Evolutionary conservation across 2,888 invertebrate genomes (phyloP).

Genomic region (Plebejus melissa): DNA sequence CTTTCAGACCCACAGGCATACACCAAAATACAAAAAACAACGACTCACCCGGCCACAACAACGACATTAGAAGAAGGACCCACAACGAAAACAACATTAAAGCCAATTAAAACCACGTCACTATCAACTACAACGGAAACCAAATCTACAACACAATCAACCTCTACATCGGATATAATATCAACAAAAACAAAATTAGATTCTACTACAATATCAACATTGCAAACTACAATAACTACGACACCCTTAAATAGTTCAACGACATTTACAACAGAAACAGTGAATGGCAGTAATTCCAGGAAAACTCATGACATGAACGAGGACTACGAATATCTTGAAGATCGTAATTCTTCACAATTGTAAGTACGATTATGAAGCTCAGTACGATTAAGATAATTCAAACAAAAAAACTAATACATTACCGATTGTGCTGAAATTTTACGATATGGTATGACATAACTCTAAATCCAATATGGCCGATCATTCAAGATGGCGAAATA

Average conservation of each 20-base stretch:
- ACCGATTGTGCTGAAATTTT: no score
- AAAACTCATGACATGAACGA: background rate
- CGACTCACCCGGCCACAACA: background rate
- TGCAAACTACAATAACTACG: background rate
- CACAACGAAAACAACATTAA: no score
- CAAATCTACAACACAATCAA: background rate
- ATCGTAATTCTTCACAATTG: background rate
- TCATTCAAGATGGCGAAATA: no score
- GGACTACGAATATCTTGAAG: background rate
- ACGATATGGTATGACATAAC: no score
- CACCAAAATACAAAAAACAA: background rate
- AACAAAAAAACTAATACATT: background rate
- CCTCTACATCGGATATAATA: background rate
- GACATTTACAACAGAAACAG: background rate
- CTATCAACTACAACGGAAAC: background rate
- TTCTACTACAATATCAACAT: background rate
- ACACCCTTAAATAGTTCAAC: background rate
- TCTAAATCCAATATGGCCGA: no score
- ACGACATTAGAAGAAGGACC: background rate
- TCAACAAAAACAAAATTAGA: slow-evolving; percentile 3
- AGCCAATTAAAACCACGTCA: background rate
- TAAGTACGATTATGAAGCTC: background rate
- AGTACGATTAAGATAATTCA: background rate
- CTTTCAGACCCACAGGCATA: background rate
- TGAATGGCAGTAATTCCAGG: background rate